Conservation (phyloP, 2,113 vertebrate species). For the Eclectus roratus region DNA sequence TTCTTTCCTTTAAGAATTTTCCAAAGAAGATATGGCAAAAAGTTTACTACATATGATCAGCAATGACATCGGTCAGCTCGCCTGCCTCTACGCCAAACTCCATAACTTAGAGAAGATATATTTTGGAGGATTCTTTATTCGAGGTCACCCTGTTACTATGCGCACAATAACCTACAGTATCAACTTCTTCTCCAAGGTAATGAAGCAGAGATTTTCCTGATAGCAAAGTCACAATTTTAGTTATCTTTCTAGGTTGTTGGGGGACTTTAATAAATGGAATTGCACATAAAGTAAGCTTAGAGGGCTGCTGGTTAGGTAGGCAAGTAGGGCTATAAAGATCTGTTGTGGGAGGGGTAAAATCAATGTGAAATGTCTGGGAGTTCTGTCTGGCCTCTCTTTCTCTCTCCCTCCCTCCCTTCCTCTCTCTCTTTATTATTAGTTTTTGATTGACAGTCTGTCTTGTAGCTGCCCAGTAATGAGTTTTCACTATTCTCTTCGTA, state of each 20-base stretch:
- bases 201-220: not conserved
- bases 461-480: conserved; percentile 16
- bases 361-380: not conserved
- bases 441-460: conserved; percentile 31
- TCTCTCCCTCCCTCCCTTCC: not conserved
- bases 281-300: not conserved
- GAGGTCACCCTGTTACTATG: conserved; percentile 97
- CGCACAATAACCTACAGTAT: conserved; percentile 98
- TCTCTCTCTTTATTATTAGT: not conserved
- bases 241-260: not conserved
- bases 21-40: conserved; percentile 97
- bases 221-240: not conserved
- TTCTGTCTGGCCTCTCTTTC: not conserved
- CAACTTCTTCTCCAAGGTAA: conserved; percentile 98
- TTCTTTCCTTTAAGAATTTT: conserved; percentile 81
- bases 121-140: conserved; percentile 97
- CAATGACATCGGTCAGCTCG: conserved; percentile 97
- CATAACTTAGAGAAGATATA: conserved; percentile 90
- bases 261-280: not conserved
- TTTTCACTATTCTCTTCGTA: conserved; percentile 16
- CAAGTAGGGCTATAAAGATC: not conserved
- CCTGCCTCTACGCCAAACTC: conserved; percentile 92
- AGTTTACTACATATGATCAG: conserved; percentile 99
- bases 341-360: conserved; percentile 45
- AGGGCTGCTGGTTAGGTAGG: not conserved